Evolutionary conservation across 2,888 invertebrate species (phyloP), one percentile per base, ranked within the genome.

Genomic region (Aleiodes alternator): DNA sequence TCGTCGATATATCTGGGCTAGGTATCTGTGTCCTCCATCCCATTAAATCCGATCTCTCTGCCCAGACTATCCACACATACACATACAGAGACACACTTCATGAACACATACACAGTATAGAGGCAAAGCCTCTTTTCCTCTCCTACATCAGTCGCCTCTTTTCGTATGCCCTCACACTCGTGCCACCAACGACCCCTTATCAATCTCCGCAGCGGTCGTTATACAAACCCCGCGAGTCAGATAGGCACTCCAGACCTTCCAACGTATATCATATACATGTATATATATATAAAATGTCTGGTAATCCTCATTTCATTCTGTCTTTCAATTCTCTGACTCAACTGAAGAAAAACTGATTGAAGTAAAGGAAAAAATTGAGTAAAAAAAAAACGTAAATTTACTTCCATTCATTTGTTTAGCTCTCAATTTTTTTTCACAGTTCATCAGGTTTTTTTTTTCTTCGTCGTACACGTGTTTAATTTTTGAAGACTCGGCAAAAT

Each of bases 1-100:
- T 75, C 61, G 23, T 68, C 84, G 84, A 85, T 83, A 82, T 86
- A 87, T 87, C 82, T 69, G n/a, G 68, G 56, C 66, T 75, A 72
- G 81, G 82, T 85, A 87, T 87, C 86, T 86, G 84, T 84, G 84
- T 84, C 79, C 83, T 85, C 82, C 80, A 83, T 86, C 86, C 14
- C 86, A 86, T 87, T 87, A 87, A 85, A 84, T 84, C 82, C 81
- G 80, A 81, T 81, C 83, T 86, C 84, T 78, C 80, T 73, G 73
- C 75, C 55, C 71, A 80, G 78, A 76, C 78, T 75, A 70, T 61
- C 66, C 53, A 76, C 72, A 23, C 61, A 50, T 31, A 59, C 53
- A 53, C 14, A 66, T 72, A 55, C 75, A 71, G 23, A 23, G 23
- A 23, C 23, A 6, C 34, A 34, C 34, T 34, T 34, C 34, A 48